These are phyloP conservation scores for Drosophila lutescens DNA, from an alignment of 2,888 invertebrate species.

Conservation along the genomic window DNA sequence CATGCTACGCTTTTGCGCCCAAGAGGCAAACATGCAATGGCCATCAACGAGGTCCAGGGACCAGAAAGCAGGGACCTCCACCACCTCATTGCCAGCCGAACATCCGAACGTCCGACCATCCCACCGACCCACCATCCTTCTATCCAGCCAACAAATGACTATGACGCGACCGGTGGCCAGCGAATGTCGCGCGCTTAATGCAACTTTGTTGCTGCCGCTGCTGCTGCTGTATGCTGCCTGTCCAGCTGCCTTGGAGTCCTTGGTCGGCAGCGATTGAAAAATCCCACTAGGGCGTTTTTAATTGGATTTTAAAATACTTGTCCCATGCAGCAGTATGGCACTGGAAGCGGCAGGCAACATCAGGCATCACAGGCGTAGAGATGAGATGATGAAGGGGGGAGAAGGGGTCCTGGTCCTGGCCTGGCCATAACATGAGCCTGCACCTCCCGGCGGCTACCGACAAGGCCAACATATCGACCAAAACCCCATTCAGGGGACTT, in stretches of 20 bases:
- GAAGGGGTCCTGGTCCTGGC: conserved; percentile 7
- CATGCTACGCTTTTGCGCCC: conserved; percentile 78
- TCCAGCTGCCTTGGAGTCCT: conserved; percentile 4
- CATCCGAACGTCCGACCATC: not conserved
- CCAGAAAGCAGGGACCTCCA: conserved; percentile 30
- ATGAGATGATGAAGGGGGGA: conserved; percentile 21
- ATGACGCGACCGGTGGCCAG: conserved; percentile 60
- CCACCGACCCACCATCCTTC: not conserved
- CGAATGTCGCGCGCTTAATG: conserved; percentile 74
- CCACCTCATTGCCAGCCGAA: too few species aligned
- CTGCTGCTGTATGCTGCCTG: conserved; percentile 54
- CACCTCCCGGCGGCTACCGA: conserved; percentile 20
- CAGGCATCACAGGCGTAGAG: conserved; percentile 32
- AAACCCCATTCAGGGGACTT: conserved; percentile 22
- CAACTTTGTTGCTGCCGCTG: conserved; percentile 77
- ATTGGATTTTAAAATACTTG: conserved; percentile 85
- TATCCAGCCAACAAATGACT: conserved; percentile 36
- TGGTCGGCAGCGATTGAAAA: conserved; percentile 80
- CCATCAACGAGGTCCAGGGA: conserved; percentile 54
- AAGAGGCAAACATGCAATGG: conserved; percentile 79
- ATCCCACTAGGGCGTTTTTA: conserved; percentile 83
- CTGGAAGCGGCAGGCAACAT: conserved; percentile 43
- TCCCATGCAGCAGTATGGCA: conserved; percentile 65
- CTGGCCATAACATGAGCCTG: conserved; percentile 60
- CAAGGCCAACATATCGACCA: conserved; percentile 49